phyloP scores from a whole-genome alignment of 2,888 invertebrate genomes.

The Andrena dorsata region DNA sequence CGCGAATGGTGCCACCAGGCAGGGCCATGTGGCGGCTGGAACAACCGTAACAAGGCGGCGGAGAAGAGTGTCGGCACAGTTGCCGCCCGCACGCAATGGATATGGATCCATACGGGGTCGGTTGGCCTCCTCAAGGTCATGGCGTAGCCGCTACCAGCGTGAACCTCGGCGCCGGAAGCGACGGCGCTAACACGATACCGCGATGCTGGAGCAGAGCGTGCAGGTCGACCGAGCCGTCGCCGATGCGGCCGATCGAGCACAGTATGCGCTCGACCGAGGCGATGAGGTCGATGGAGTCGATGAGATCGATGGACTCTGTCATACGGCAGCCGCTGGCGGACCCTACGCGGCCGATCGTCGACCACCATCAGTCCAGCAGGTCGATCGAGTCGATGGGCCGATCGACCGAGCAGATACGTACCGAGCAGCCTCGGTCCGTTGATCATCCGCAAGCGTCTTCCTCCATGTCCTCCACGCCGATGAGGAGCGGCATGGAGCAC shows the following conservation, averaged over 20 bases:
- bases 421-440: constrained; percentile 73
- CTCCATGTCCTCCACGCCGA: constrained; percentile 65
- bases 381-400: constrained; percentile 77
- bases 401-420: constrained; percentile 69
- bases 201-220: constrained; percentile 83
- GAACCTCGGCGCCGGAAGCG: constrained; percentile 46
- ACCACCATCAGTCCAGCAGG: constrained; percentile 77
- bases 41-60: constrained; percentile 54
- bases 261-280: constrained; percentile 81
- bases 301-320: constrained; percentile 82
- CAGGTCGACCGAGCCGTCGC: constrained; percentile 83
- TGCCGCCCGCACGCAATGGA: constrained; percentile 47
- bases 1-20: constrained; percentile 77
- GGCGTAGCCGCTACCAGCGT: constrained; percentile 66
- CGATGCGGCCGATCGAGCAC: constrained; percentile 82
- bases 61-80: neutral
- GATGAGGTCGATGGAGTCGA: constrained; percentile 83
- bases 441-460: constrained; percentile 71
- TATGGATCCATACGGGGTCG: constrained; percentile 86
- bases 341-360: constrained; percentile 62
- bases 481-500: constrained; percentile 73
- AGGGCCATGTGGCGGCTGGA: constrained; percentile 76
- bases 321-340: constrained; percentile 75
- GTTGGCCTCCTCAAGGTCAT: constrained; percentile 83
- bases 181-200: constrained; percentile 69